phyloP scores from a whole-genome alignment of 1,140 invertebrate species.

The Drosophila parabipectinata region DNA sequence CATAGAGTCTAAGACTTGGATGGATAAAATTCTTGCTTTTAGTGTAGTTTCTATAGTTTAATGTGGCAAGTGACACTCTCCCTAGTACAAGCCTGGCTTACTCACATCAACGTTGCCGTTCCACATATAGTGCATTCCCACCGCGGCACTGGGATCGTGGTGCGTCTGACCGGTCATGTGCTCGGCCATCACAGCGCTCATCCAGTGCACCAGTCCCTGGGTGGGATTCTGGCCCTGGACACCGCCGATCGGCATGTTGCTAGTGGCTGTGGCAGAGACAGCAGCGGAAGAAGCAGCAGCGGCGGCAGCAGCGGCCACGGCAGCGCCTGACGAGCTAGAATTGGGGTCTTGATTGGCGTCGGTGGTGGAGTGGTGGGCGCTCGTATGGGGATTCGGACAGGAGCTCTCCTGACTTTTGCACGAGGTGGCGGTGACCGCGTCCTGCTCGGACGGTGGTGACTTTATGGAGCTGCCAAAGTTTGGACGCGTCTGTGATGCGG shows the following conservation, averaged over 20 bases:
- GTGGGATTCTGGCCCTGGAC: conserved; percentile 87
- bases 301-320: conserved; percentile 55
- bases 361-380: conserved; percentile 7
- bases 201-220: conserved; percentile 92
- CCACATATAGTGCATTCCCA: conserved; percentile 89
- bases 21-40: no score
- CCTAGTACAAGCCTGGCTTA: conserved; percentile 47
- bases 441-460: conserved; percentile 68
- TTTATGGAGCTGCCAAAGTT: conserved; percentile 74
- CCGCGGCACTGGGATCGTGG: conserved; percentile 86
- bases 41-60: background rate
- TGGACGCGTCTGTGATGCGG: conserved; percentile 64
- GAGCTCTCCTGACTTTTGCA: conserved; percentile 61
- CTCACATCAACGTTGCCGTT: conserved; percentile 87
- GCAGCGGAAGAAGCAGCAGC: conserved; percentile 35
- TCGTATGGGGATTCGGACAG: conserved; percentile 14
- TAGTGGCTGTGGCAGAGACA: conserved; percentile 55
- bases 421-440: conserved; percentile 50
- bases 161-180: conserved; percentile 89
- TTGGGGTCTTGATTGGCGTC: conserved; percentile 31
- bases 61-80: background rate
- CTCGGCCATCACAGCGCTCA: conserved; percentile 92
- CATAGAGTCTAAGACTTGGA: no score
- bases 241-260: conserved; percentile 82
- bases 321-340: conserved; percentile 48